phyloP scores from a whole-genome alignment of 2,113 vertebrate species.

The Cephalopterus ornatus region DNA sequence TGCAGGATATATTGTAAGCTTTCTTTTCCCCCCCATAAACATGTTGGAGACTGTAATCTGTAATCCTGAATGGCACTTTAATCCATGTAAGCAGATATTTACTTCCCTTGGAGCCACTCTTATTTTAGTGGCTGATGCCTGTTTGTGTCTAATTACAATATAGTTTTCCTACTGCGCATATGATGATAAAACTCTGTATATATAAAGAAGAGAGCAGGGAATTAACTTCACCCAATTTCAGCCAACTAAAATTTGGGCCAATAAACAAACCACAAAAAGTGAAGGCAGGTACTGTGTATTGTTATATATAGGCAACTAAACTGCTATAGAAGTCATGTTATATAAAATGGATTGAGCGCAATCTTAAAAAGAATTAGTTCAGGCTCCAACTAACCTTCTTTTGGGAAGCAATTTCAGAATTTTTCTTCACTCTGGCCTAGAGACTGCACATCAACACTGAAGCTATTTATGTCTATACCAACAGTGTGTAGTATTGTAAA shows the following conservation, averaged over 20 bases:
- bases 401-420: not conserved
- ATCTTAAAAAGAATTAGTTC: not conserved
- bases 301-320: not conserved
- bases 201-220: not conserved
- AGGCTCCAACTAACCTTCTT: not conserved
- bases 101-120: not conserved
- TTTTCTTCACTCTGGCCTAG: not conserved
- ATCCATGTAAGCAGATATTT: slow-evolving; percentile 34
- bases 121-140: not conserved
- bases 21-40: not conserved
- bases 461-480: not conserved
- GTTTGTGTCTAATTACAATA: not conserved
- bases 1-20: not conserved
- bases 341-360: not conserved
- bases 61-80: slow-evolving; percentile 22
- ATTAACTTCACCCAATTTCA: not conserved
- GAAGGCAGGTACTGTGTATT: not conserved
- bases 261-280: not conserved
- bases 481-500: not conserved
- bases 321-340: not conserved
- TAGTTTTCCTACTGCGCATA: not conserved
- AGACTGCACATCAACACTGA: not conserved
- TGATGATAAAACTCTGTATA: not conserved
- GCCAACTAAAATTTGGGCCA: not conserved
- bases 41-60: slow-evolving; percentile 11